Evolutionary conservation across 2,113 vertebrate genomes (phyloP).

Genomic region (Syrmaticus mikado): DNA sequence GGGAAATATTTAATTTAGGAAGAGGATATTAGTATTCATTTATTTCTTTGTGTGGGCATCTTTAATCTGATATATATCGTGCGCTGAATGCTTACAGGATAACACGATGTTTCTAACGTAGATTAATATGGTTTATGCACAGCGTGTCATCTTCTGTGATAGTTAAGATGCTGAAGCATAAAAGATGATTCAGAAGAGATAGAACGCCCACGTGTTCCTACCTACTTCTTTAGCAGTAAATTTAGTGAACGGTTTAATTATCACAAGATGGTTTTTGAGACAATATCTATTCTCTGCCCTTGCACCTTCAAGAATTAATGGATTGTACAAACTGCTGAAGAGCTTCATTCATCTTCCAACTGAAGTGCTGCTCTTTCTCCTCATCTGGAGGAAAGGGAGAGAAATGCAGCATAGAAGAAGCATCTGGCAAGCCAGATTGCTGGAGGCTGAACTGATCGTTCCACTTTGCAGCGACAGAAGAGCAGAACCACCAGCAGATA

Average conservation of each 20-base stretch:
- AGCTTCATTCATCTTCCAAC: slow-evolving; percentile 30
- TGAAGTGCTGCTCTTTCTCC: slow-evolving; percentile 21
- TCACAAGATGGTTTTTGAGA: slow-evolving; percentile 13
- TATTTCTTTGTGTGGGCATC: slow-evolving; percentile 55
- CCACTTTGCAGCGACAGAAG: neutral
- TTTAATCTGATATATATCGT: slow-evolving; percentile 21
- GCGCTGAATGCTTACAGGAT: neutral
- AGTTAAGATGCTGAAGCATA: slow-evolving; percentile 16
- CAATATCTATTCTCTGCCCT: neutral
- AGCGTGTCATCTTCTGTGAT: slow-evolving; percentile 20
- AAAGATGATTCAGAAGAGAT: slow-evolving; percentile 31
- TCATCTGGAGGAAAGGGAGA: neutral
- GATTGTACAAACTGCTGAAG: slow-evolving; percentile 7
- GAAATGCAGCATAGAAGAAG: slow-evolving; percentile 14
- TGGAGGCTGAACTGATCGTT: neutral
- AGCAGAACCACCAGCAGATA: neutral
- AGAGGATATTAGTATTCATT: slow-evolving; percentile 28
- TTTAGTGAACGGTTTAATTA: slow-evolving; percentile 39
- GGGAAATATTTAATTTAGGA: slow-evolving; percentile 34
- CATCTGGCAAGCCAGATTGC: slow-evolving; percentile 47
- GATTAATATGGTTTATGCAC: slow-evolving; percentile 18
- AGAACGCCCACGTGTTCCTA: neutral
- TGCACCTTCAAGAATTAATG: slow-evolving; percentile 34
- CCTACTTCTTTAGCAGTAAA: slow-evolving; percentile 11
- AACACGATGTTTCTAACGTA: slow-evolving; percentile 11